phyloP scores from a whole-genome alignment of 2,113 vertebrate genomes.

The Paramisgurnus dabryanus region DNA sequence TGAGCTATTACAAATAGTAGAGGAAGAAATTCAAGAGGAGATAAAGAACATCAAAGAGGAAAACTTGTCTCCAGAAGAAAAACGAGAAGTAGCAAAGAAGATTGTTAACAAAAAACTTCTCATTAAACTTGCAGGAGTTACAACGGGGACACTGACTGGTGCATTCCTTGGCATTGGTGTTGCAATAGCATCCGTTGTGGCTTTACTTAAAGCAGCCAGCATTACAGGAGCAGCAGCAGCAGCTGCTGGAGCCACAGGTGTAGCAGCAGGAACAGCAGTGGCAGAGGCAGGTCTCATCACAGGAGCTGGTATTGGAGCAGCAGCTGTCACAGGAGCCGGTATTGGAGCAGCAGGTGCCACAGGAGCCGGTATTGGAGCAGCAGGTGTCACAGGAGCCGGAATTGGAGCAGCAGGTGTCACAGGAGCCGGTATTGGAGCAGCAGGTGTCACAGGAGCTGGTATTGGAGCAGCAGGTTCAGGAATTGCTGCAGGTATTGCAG shows the following conservation, averaged over 20 bases:
- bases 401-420: background rate
- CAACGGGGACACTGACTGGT: slow-evolving; percentile 9
- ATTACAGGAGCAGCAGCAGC: background rate
- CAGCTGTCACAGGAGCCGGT: no score
- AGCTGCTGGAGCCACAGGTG: background rate
- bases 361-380: background rate
- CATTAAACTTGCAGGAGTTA: background rate
- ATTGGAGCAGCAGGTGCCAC: background rate
- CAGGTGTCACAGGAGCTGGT: background rate
- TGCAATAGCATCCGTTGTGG: background rate
- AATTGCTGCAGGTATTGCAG: background rate
- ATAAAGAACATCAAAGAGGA: background rate
- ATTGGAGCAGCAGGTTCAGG: no score
- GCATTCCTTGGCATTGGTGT: slow-evolving; percentile 22
- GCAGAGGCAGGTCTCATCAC: no score
- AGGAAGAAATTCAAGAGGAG: slow-evolving; percentile 32
- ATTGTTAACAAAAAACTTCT: slow-evolving; percentile 19
- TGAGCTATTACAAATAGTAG: slow-evolving; percentile 4
- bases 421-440: no score
- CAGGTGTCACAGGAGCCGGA: background rate
- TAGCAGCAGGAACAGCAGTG: background rate
- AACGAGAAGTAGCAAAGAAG: background rate
- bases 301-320: no score
- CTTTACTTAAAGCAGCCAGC: background rate
- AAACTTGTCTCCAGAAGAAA: background rate